Percentiles rank a stretch among this genome's conserved stretches.
phyloP scores from a whole-genome alignment of 2,888 invertebrate genomes.

The Hyposoter didymator region DNA sequence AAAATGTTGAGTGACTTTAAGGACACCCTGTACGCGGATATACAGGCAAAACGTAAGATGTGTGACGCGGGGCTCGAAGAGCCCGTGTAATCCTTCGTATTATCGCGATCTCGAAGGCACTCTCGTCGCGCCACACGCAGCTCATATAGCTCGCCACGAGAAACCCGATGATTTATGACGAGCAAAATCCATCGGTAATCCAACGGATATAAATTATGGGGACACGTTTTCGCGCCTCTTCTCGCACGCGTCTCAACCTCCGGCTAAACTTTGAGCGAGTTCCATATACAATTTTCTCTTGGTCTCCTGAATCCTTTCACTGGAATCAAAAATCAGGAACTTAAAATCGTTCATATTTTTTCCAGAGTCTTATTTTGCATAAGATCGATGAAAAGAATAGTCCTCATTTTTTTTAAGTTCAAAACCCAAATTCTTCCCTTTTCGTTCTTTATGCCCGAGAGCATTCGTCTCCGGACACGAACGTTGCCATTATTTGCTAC shows the following conservation, averaged over 20 bases:
- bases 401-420: neutral
- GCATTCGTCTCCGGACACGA: neutral
- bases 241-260: constrained; percentile 37
- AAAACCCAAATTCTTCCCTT: neutral
- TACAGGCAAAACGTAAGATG: neutral
- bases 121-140: constrained; percentile 56
- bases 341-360: neutral
- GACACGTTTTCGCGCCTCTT: constrained; percentile 56
- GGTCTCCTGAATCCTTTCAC: neutral
- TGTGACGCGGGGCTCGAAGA: constrained; percentile 52
- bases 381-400: neutral
- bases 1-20: neutral
- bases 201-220: constrained; percentile 63
- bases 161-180: constrained; percentile 66
- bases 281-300: neutral
- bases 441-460: neutral
- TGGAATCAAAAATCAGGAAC: neutral
- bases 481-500: neutral
- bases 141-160: constrained; percentile 32
- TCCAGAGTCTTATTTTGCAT: neutral
- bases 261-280: constrained; percentile 14
- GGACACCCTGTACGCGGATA: neutral
- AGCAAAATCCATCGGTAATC: constrained; percentile 66
- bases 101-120: constrained; percentile 60
- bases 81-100: constrained; percentile 61